Percentiles rank a stretch among this genome's conserved stretches.
Evolutionary conservation across 2,113 vertebrate species (phyloP).

Genomic region (Paratilapia polleni): DNA sequence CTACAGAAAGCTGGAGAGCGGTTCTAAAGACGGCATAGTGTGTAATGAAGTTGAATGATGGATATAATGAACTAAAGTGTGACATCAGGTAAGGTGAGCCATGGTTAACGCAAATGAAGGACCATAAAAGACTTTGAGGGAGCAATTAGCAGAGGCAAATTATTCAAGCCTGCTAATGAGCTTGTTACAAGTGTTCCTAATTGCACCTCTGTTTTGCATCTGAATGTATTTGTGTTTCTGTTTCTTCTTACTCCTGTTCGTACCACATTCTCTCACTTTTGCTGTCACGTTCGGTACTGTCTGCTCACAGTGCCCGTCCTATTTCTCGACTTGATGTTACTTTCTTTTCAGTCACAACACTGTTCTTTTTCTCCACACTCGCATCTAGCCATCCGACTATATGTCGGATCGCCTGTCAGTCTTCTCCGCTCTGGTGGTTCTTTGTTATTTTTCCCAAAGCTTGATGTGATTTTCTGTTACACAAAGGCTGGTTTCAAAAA

Average conservation of each 20-base stretch:
- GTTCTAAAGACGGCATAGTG: constrained; percentile 13
- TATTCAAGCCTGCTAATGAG: constrained; percentile 66
- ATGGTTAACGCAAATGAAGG: constrained; percentile 20
- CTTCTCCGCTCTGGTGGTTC: neutral
- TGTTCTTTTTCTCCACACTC: neutral
- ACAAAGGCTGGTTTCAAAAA: constrained; percentile 24
- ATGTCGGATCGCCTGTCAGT: neutral
- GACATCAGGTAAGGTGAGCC: constrained; percentile 44
- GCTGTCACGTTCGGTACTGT: neutral
- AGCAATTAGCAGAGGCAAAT: constrained; percentile 60
- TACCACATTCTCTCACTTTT: neutral
- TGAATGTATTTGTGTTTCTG: constrained; percentile 34
- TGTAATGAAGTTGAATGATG: constrained; percentile 31
- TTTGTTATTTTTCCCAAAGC: constrained; percentile 21
- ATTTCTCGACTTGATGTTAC: neutral
- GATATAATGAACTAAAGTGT: constrained; percentile 44
- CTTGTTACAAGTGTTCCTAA: constrained; percentile 49
- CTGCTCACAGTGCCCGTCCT: neutral
- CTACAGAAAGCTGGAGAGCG: neutral
- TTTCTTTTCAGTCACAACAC: constrained; percentile 12
- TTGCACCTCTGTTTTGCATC: constrained; percentile 44
- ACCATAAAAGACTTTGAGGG: constrained; percentile 45
- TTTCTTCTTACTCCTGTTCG: constrained; percentile 27
- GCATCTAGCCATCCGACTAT: constrained; percentile 1
- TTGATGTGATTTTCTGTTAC: constrained; percentile 19